phyloP scores from a whole-genome alignment of 2,113 vertebrate genomes.

The Otis tarda region DNA sequence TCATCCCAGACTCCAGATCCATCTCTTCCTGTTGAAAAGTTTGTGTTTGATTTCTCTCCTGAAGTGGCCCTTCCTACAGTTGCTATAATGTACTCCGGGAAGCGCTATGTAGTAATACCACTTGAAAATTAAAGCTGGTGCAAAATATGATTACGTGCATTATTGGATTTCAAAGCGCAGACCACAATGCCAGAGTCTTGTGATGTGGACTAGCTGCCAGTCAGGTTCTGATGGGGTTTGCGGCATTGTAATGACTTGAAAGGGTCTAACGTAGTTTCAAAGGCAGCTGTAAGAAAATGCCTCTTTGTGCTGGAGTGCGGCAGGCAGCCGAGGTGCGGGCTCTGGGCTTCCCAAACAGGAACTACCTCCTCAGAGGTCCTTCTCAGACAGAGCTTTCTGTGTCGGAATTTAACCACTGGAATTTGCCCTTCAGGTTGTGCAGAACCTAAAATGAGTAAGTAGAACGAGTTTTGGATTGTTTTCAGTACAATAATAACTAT shows the following conservation, averaged over 20 bases:
- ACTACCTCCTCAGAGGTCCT: background rate
- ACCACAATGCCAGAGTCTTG: background rate
- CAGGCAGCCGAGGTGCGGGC: background rate
- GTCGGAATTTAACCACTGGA: background rate
- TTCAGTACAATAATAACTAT: background rate
- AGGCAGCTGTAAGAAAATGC: background rate
- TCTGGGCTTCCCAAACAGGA: background rate
- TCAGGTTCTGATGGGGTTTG: background rate
- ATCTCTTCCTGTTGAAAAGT: background rate
- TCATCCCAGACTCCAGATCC: background rate
- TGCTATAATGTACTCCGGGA: background rate
- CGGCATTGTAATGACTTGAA: background rate
- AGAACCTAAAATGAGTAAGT: background rate
- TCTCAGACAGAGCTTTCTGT: background rate
- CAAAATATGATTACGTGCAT: background rate
- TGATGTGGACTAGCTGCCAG: background rate
- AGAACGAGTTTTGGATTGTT: background rate
- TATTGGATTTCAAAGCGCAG: background rate
- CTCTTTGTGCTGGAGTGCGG: background rate
- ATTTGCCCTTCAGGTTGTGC: background rate
- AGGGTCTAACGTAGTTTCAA: background rate
- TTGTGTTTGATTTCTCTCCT: background rate
- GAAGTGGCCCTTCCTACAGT: background rate
- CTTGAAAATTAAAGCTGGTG: background rate
- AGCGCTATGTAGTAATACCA: background rate